phyloP scores from a whole-genome alignment of 2,888 invertebrate genomes.

The Gortyna flavago region DNA sequence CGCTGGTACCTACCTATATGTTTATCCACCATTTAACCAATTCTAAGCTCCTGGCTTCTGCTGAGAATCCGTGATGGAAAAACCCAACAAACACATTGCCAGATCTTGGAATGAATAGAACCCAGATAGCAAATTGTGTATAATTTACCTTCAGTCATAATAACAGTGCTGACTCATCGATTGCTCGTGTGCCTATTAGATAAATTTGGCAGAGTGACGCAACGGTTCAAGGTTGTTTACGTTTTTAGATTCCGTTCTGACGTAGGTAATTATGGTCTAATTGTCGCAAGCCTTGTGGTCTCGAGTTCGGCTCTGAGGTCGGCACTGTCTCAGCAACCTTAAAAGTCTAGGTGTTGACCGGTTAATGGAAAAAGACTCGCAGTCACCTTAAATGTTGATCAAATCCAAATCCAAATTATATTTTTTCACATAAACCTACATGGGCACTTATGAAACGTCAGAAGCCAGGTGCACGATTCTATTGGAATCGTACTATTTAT shows the following conservation, averaged over 20 bases:
- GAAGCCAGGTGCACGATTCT: neutral
- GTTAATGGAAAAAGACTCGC: neutral
- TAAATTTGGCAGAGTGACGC: conserved; percentile 4
- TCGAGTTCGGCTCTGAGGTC: neutral
- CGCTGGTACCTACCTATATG: too few relatives aligned
- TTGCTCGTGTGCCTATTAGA: neutral
- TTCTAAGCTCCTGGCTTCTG: too few relatives aligned
- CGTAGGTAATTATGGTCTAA: neutral
- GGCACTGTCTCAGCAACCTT: neutral
- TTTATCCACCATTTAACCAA: too few relatives aligned
- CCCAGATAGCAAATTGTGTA: neutral
- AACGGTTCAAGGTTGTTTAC: neutral
- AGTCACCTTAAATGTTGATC: neutral
- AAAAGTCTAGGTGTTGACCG: neutral
- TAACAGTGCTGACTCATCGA: neutral
- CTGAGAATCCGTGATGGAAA: neutral
- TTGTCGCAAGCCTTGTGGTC: neutral
- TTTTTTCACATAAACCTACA: neutral
- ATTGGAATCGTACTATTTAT: too few relatives aligned
- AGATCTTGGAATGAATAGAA: neutral
- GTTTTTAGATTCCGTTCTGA: neutral
- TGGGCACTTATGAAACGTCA: neutral
- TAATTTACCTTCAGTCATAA: neutral
- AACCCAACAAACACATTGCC: neutral
- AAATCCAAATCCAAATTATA: neutral